phyloP scores from a whole-genome alignment of 2,888 invertebrate genomes.

The Meganola albula region DNA sequence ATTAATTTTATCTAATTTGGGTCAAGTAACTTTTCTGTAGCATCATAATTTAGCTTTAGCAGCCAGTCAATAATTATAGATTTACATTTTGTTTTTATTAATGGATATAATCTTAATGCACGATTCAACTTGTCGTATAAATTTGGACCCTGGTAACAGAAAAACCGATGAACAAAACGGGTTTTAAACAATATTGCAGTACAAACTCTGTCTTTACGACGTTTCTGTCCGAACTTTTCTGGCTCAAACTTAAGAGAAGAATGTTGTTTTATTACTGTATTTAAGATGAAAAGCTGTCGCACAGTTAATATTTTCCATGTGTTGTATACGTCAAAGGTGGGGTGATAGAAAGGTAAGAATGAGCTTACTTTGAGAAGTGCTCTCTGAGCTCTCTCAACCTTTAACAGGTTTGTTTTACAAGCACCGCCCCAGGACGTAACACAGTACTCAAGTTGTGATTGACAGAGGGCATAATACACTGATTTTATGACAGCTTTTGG shows the following conservation, averaged over 20 bases:
- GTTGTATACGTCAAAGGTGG: neutral
- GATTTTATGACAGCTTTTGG: slow-evolving; percentile 10
- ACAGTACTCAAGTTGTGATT: slow-evolving; percentile 18
- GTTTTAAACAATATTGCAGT: neutral
- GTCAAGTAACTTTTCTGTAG: slow-evolving; percentile 1
- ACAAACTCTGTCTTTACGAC: slow-evolving; percentile 5
- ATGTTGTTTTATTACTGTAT: neutral
- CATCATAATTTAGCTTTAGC: neutral
- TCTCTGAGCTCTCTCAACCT: slow-evolving; percentile 1
- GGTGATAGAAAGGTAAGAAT: slow-evolving; percentile 3
- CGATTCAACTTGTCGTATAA: slow-evolving; percentile 3
- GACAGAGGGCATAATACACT: slow-evolving; percentile 15
- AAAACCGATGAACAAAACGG: slow-evolving; percentile 3
- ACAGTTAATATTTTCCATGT: neutral
- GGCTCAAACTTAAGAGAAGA: neutral
- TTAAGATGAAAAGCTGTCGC: neutral
- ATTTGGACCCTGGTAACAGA: slow-evolving; percentile 3
- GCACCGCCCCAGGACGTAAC: slow-evolving; percentile 17
- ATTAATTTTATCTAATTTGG: too few species aligned
- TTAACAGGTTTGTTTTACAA: slow-evolving; percentile 6
- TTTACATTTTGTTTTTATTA: slow-evolving; percentile 2
- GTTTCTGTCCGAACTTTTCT: neutral
- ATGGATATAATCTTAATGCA: neutral
- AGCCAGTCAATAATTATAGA: neutral
- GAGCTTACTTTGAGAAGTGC: slow-evolving; percentile 3